Evolutionary conservation across 2,113 vertebrate genomes (phyloP).

Genomic region (Papio anubis): DNA sequence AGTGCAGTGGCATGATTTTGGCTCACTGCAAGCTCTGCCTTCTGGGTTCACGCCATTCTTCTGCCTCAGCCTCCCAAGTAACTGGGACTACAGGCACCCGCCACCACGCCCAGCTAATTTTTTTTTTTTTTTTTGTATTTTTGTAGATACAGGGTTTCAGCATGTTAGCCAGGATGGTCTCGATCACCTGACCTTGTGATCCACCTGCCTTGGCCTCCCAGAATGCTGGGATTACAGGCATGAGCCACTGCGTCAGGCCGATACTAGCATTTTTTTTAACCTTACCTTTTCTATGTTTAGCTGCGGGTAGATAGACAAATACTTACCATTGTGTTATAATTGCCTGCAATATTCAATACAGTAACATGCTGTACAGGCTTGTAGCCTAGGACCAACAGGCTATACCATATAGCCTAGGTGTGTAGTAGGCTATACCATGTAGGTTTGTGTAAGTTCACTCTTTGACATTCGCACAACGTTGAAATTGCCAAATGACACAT

Average conservation of each 20-base stretch:
- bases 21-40: too few species aligned
- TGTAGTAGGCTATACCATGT: not conserved
- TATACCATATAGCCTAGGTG: not conserved
- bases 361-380: not conserved
- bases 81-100: too few species aligned
- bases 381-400: not conserved
- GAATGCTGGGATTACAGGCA: too few species aligned
- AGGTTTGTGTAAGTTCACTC: not conserved
- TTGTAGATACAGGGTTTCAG: too few species aligned
- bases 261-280: not conserved
- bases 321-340: not conserved
- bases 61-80: too few species aligned
- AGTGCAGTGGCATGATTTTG: too few species aligned
- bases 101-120: too few species aligned
- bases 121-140: too few species aligned
- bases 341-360: not conserved
- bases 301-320: not conserved
- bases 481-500: not conserved
- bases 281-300: not conserved
- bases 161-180: too few species aligned
- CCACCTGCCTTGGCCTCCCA: too few species aligned
- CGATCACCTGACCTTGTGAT: too few species aligned
- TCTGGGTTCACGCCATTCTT: too few species aligned
- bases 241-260: accelerated
- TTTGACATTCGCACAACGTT: not conserved